A percentile compares a stretch with the other conserved stretches of the same genome.
Evolutionary conservation across 2,888 invertebrate species (phyloP).

Genomic region (Caenorhabditis sp.): DNA sequence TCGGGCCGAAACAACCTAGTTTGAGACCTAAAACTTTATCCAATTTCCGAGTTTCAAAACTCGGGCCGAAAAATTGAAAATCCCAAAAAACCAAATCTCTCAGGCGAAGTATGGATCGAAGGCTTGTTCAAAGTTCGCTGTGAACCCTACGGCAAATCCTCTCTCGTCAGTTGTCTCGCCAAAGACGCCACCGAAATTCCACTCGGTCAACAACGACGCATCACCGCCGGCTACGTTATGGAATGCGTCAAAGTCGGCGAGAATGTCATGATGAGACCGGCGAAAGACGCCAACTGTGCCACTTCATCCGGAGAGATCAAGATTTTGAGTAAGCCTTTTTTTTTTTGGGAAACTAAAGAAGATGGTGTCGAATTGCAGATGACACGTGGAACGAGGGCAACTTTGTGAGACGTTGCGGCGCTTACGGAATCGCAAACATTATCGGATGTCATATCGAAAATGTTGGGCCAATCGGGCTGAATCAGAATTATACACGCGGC

Average conservation of each 20-base stretch:
- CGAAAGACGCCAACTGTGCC: conserved; percentile 24
- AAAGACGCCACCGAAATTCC: conserved; percentile 24
- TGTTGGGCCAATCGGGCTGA: background rate
- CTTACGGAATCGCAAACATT: background rate
- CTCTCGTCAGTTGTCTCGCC: conserved; percentile 17
- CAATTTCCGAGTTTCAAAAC: too few species aligned
- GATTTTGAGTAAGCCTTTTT: conserved; percentile 13
- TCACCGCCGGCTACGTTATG: conserved; percentile 32
- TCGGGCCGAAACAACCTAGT: too few species aligned
- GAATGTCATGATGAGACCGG: conserved; percentile 18
- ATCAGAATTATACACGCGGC: background rate
- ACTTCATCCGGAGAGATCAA: conserved; percentile 11
- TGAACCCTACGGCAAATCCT: conserved; percentile 23
- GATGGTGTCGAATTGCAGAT: too few species aligned
- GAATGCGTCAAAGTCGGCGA: conserved; percentile 25
- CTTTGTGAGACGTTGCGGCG: background rate
- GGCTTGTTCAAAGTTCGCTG: conserved; percentile 26
- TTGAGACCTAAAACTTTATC: too few species aligned
- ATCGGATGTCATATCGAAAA: background rate
- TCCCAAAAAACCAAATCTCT: too few species aligned
- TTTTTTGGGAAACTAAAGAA: background rate
- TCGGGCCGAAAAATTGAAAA: too few species aligned
- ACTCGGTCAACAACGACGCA: conserved; percentile 20
- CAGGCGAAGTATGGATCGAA: conserved; percentile 27
- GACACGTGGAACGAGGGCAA: background rate